Conservation (phyloP, 92 coral and sea anemone genomes). For the Palythoa grandiflora region DNA sequence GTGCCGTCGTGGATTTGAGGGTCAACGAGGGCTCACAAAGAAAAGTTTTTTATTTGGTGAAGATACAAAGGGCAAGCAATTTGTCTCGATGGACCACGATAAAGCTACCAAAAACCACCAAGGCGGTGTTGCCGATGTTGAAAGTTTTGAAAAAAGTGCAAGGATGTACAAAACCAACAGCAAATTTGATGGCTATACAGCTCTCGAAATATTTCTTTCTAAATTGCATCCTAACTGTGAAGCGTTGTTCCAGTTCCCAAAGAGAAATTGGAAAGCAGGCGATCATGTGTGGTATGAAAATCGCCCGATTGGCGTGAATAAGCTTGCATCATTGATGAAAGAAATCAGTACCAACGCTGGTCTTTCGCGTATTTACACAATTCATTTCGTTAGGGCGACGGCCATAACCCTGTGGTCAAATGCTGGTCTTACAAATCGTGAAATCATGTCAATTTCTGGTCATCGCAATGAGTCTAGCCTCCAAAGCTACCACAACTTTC, state of each 20-base stretch:
- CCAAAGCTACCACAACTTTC: conserved; percentile 7
- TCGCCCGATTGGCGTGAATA: conserved; percentile 55
- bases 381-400: conserved; percentile 47
- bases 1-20: conserved; percentile 8
- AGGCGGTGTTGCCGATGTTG: background rate
- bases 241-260: conserved; percentile 54
- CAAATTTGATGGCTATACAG: conserved; percentile 3
- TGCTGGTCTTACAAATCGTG: conserved; percentile 56
- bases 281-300: conserved; percentile 50
- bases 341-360: conserved; percentile 35
- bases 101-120: background rate
- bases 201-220: conserved; percentile 34
- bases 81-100: conserved; percentile 9
- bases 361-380: conserved; percentile 41
- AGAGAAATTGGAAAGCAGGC: conserved; percentile 35
- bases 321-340: conserved; percentile 51
- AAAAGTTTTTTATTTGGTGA: conserved; percentile 28
- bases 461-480: conserved; percentile 38
- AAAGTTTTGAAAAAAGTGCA: background rate
- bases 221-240: conserved; percentile 46
- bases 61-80: background rate
- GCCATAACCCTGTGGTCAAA: conserved; percentile 59
- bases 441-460: conserved; percentile 53
- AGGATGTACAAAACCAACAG: background rate
- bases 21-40: conserved; percentile 8